Evolutionary conservation across 1,140 invertebrate genomes (phyloP).

Genomic region (Battus philenor): DNA sequence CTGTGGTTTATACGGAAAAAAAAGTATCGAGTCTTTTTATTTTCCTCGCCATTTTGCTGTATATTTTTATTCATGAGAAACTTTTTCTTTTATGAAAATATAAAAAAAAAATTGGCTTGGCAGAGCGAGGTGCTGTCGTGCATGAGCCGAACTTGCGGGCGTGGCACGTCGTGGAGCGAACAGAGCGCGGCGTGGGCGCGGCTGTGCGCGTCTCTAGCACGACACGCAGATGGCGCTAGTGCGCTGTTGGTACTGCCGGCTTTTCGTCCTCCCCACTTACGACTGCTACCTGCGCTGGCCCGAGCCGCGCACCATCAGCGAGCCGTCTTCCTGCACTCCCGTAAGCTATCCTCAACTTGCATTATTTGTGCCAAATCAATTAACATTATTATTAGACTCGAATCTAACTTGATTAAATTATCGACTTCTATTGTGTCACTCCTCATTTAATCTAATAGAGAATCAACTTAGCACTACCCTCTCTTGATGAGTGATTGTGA

Average conservation of each 20-base stretch:
- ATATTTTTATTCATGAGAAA: too few relatives aligned
- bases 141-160: slow-evolving; percentile 25
- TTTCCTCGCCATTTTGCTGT: too few relatives aligned
- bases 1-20: too few relatives aligned
- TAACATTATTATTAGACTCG: neutral
- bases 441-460: neutral
- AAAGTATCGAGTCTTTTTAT: too few relatives aligned
- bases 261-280: slow-evolving; percentile 49
- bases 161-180: slow-evolving; percentile 14
- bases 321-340: slow-evolving; percentile 32
- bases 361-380: neutral
- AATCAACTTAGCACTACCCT: too few relatives aligned
- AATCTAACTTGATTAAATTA: too few relatives aligned
- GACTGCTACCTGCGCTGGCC: slow-evolving; percentile 48
- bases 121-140: slow-evolving; percentile 38
- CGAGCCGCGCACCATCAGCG: slow-evolving; percentile 46
- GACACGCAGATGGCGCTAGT: slow-evolving; percentile 37
- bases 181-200: slow-evolving; percentile 20
- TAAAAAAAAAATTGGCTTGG: too few relatives aligned
- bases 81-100: too few relatives aligned
- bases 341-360: slow-evolving; percentile 35
- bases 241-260: slow-evolving; percentile 36
- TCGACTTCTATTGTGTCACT: too few relatives aligned
- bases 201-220: slow-evolving; percentile 27
- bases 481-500: neutral